Base-by-base conservation (phyloP, 2,888 invertebrate genomes). In the Drepanosiphum platanoidis region DNA sequence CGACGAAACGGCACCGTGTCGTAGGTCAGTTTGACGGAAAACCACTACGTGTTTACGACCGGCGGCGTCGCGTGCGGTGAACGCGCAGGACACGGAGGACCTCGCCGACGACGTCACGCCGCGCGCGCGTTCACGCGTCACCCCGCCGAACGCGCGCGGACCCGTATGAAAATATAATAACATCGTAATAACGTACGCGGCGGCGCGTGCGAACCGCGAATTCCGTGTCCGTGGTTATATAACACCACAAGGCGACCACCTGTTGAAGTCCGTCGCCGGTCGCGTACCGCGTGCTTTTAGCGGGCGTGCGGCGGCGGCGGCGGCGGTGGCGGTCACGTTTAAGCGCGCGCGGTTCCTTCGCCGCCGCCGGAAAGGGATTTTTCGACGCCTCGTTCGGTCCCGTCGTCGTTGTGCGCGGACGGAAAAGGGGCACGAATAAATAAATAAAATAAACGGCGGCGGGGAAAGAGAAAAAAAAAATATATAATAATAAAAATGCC, bases 1-100 rank as follows among this genome's bases (percentile, higher is more conserved):
- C 77, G 61, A 77, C 77, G 52, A 11, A 1, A 42, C 39, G 32
- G n/a, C 22, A 32, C 30, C 1, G 64, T 72, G 72, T n/a, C 61
- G 42, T 82, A 82, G 82, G 72, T 82, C 82, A 72, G 82, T 82
- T 22, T 36, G 9, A 39, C 32, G 36, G 58, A n/a, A 58, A 58
- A 58, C 15, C 46, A n/a, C 58, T n/a, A n/a, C 58, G 3, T 3
- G 7, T 5, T 1, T 1, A 42, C 42, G 42, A 46, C 22, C 5
- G 22, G 15, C 8, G 0, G 18, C 22, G 22, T 22, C 18, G 22
- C 22, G 22, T 3, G 5, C 5, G 7, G 52, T 7, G 3, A 1
- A 9, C 13, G 46, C 46, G 8, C 42, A 18, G 1, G 46, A 15
- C 52, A 1, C n/a, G 22, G 52, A 32, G 52, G 32, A n/a, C 0